These are phyloP conservation scores for Harlomillsia oculata DNA, from an alignment of 1,140 invertebrate species.

Conservation along the genomic window DNA sequence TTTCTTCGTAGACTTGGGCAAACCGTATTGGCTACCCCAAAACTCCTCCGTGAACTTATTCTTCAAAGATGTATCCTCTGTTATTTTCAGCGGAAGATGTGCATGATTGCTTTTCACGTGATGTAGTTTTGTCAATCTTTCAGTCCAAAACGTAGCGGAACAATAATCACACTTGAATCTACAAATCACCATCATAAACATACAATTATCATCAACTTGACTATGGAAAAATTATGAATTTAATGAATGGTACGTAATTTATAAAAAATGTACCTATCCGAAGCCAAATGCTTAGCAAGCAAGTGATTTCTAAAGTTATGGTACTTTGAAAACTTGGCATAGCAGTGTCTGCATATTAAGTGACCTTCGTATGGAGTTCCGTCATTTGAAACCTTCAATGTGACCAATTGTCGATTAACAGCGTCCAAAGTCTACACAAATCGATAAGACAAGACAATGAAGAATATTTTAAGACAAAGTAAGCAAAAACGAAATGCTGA, in stretches of 20 bases:
- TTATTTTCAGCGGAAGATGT: not conserved
- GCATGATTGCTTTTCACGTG: conserved; percentile 17
- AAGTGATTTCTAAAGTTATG: conserved; percentile 43
- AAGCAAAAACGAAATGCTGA: not conserved
- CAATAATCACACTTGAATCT: conserved; percentile 42
- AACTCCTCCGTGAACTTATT: conserved; percentile 14
- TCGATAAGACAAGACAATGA: not conserved
- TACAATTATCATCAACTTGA: not conserved
- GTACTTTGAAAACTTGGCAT: conserved; percentile 36
- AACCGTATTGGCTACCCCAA: conserved; percentile 21
- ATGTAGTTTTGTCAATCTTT: conserved; percentile 16
- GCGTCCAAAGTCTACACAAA: not conserved
- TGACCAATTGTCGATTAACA: not conserved
- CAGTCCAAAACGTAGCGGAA: conserved; percentile 32
- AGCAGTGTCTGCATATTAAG: conserved; percentile 42
- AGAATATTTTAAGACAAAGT: not conserved
- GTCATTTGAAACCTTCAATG: not conserved
- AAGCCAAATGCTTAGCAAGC: conserved; percentile 39
- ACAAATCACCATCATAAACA: not conserved
- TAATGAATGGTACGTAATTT: too few species aligned
- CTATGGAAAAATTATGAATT: conserved; percentile 11
- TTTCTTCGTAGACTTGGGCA: conserved; percentile 11
- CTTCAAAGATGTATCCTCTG: conserved; percentile 7
- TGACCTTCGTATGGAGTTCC: not conserved
- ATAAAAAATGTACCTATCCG: conserved; percentile 4